Conservation (phyloP, 1,140 invertebrate species). For the Lerema accius region DNA sequence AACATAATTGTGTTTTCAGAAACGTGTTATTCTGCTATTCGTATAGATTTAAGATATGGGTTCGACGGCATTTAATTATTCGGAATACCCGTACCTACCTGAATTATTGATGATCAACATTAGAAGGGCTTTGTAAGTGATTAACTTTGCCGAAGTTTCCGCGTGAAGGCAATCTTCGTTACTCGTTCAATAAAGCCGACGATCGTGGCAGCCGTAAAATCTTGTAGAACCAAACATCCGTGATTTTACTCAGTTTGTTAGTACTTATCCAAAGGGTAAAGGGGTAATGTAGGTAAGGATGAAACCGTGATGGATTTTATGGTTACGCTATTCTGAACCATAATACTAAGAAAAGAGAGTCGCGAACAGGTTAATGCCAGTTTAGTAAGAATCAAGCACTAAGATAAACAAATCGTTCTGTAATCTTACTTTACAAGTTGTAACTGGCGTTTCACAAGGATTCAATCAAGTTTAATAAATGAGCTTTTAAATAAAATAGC, state of each 20-base stretch:
- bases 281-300: background rate
- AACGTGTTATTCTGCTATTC: too few relatives aligned
- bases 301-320: background rate
- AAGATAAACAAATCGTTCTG: too few relatives aligned
- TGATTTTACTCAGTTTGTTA: background rate
- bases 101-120: background rate
- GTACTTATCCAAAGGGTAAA: background rate
- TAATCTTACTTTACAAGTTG: too few relatives aligned
- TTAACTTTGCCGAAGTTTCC: background rate
- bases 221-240: background rate
- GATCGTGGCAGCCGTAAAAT: background rate
- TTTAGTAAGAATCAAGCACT: background rate
- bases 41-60: background rate
- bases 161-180: background rate
- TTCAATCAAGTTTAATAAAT: too few relatives aligned
- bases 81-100: background rate
- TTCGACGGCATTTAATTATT: background rate
- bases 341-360: background rate
- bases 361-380: background rate
- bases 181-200: background rate
- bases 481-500: too few relatives aligned
- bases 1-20: too few relatives aligned
- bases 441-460: too few relatives aligned
- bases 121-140: background rate
- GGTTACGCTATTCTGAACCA: background rate